Conservation (phyloP, 2,113 vertebrate genomes). For the Bolborhynchus lineola region DNA sequence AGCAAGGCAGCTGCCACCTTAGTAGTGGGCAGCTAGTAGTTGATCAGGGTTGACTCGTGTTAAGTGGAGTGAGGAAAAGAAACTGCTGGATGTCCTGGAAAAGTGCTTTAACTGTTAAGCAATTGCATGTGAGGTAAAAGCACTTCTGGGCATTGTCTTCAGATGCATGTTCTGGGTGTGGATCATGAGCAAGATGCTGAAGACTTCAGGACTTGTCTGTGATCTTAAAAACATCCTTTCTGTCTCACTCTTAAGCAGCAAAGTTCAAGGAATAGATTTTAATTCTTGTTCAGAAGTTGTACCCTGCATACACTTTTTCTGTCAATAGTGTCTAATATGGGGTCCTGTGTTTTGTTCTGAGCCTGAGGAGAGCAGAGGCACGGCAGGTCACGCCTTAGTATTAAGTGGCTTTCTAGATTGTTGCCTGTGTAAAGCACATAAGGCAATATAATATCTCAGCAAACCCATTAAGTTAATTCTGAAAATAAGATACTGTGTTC, state of each 20-base stretch:
- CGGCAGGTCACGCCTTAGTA: neutral
- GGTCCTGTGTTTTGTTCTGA: neutral
- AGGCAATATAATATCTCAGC: neutral
- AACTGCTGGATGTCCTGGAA: neutral
- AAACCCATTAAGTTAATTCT: neutral
- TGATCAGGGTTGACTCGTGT: neutral
- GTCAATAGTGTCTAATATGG: fast-evolving
- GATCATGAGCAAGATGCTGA: fast-evolving
- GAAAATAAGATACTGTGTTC: neutral
- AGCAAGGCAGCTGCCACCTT: neutral
- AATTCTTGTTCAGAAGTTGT: neutral
- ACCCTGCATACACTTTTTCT: neutral
- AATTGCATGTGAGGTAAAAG: slow-evolving; percentile 17
- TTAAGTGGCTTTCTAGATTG: neutral
- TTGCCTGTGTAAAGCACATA: neutral
- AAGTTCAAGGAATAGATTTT: neutral
- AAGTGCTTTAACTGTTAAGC: neutral
- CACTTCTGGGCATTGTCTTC: neutral
- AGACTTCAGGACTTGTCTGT: neutral
- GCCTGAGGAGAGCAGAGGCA: neutral
- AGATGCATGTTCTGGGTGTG: neutral
- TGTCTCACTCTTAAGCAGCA: neutral
- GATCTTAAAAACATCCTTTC: neutral
- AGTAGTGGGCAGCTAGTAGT: neutral
- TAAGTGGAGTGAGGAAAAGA: neutral